These are phyloP conservation scores for Alosa sapidissima DNA, from an alignment of 2,797 vertebrate genomes.

Conservation along the genomic window DNA sequence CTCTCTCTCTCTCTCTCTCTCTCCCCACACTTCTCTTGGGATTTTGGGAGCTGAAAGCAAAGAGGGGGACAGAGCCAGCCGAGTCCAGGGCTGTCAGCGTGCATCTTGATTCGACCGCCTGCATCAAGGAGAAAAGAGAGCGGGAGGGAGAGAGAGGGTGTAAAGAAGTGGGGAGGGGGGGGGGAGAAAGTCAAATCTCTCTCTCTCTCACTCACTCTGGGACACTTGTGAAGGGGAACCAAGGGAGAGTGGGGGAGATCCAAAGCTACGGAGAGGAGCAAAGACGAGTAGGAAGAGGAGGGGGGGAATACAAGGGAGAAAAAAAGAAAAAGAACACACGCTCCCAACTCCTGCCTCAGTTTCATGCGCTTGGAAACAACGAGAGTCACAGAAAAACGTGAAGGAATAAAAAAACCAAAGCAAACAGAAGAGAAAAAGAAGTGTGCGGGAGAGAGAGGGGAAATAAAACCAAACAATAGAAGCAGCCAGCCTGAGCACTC, in stretches of 20 bases:
- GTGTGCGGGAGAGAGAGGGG: neutral
- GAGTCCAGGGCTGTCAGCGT: neutral
- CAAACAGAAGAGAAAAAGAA: neutral
- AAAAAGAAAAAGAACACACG: slow-evolving; percentile 2
- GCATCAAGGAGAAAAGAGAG: neutral
- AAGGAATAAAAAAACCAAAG: neutral
- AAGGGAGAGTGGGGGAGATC: neutral
- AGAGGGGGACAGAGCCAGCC: neutral
- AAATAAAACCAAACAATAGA: slow-evolving; percentile 5
- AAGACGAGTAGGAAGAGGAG: neutral
- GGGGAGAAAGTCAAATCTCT: neutral
- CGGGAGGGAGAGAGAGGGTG: slow-evolving; percentile 32
- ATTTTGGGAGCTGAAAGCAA: neutral
- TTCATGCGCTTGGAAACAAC: neutral
- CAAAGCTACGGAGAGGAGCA: neutral
- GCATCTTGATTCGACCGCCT: neutral
- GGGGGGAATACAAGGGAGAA: slow-evolving; percentile 15
- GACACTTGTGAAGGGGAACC: slow-evolving; percentile 5
- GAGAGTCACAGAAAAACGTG: neutral
- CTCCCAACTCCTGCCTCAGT: neutral
- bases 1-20: slow-evolving; percentile 14
- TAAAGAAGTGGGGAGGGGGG: neutral
- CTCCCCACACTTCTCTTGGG: neutral
- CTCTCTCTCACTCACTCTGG: slow-evolving; percentile 6
- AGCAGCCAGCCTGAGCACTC: neutral